phyloP scores from a whole-genome alignment of 2,113 vertebrate species.

The Scolopax mira region DNA sequence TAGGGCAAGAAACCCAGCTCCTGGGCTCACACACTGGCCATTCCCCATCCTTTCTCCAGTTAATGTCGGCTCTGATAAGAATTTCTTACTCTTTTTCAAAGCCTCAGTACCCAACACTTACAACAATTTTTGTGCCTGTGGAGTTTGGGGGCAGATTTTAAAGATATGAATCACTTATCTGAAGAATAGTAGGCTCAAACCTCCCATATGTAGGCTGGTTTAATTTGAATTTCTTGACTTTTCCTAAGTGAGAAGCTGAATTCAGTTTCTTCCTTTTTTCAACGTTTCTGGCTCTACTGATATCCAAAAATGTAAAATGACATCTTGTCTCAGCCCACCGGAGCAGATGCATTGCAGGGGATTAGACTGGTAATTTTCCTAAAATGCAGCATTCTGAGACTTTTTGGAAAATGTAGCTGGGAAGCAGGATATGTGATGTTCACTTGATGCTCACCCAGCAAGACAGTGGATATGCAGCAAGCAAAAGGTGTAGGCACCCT shows the following conservation, averaged over 20 bases:
- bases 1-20: neutral
- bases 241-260: slow-evolving; percentile 56
- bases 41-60: neutral
- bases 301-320: slow-evolving; percentile 60
- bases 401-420: neutral
- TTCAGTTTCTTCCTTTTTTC: slow-evolving; percentile 42
- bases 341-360: slow-evolving; percentile 51
- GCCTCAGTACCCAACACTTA: neutral
- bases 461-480: neutral
- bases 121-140: neutral
- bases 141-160: slow-evolving; percentile 41
- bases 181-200: slow-evolving; percentile 35
- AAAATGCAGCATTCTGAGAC: neutral
- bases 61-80: neutral
- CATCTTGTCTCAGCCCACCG: slow-evolving; percentile 64
- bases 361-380: slow-evolving; percentile 54
- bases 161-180: slow-evolving; percentile 52
- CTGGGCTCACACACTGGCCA: neutral
- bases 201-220: slow-evolving; percentile 44
- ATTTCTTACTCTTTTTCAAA: neutral
- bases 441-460: neutral
- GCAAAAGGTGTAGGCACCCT: neutral
- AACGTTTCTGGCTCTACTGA: slow-evolving; percentile 45
- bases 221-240: slow-evolving; percentile 69
- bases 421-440: neutral